These are phyloP conservation scores for Halcyon senegalensis DNA, from an alignment of 2,113 vertebrate species.

Conservation along the genomic window DNA sequence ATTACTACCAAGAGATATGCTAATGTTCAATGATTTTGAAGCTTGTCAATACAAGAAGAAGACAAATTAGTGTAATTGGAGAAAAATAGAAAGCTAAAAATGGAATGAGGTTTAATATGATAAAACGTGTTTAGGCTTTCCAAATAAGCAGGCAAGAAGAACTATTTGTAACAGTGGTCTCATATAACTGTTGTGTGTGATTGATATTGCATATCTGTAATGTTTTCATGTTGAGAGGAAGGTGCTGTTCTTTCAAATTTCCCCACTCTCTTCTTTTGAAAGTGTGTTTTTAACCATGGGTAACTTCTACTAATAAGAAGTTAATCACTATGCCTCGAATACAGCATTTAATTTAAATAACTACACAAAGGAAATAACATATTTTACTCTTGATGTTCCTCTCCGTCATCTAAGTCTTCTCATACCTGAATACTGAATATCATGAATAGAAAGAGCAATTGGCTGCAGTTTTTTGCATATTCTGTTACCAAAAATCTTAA, in stretches of 20 bases:
- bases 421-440: not conserved
- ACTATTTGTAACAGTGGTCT: not conserved
- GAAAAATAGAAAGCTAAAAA: not conserved
- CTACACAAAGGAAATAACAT: not conserved
- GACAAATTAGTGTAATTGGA: not conserved
- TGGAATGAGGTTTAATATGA: not conserved
- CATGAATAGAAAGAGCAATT: not conserved
- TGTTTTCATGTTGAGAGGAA: not conserved
- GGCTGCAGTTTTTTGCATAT: not conserved
- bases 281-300: not conserved
- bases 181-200: not conserved
- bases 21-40: fast-evolving
- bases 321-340: not conserved
- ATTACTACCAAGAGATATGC: not conserved
- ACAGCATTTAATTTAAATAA: not conserved
- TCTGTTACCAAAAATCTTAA: not conserved
- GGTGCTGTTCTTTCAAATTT: not conserved
- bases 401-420: not conserved
- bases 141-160: not conserved
- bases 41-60: not conserved
- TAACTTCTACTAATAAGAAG: not conserved
- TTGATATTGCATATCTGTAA: not conserved
- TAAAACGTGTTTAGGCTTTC: not conserved
- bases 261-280: not conserved
- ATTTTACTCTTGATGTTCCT: not conserved